A percentile compares a stretch with the other conserved stretches of the same genome.
These are phyloP conservation scores for Nothoprocta perdicaria DNA, from an alignment of 2,113 vertebrate genomes.

Conservation along the genomic window DNA sequence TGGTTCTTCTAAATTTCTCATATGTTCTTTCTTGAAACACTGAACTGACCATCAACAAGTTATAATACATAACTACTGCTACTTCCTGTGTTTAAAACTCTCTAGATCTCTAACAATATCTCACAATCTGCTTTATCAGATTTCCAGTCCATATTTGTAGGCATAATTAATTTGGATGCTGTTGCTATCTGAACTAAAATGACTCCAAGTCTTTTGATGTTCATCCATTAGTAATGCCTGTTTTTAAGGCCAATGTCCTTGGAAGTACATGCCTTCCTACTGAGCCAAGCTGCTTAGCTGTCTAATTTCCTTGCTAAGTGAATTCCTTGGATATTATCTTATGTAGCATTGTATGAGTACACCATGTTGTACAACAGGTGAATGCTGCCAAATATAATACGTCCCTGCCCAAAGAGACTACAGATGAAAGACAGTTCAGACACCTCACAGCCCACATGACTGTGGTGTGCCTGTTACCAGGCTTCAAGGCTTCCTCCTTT, in stretches of 20 bases:
- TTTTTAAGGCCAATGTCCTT: neutral
- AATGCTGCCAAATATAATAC: neutral
- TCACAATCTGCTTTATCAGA: neutral
- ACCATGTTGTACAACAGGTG: neutral
- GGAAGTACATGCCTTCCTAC: neutral
- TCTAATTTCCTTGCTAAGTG: neutral
- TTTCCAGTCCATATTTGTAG: neutral
- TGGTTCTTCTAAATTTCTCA: neutral
- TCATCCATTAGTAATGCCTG: neutral
- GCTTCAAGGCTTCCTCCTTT: neutral
- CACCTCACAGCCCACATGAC: neutral
- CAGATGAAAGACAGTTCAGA: neutral
- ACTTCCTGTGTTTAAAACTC: no score
- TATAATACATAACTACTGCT: neutral
- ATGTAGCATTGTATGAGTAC: neutral
- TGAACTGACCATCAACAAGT: neutral
- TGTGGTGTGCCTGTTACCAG: neutral
- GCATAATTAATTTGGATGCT: neutral
- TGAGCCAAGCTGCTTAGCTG: neutral
- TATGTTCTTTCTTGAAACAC: neutral
- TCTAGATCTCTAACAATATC: neutral
- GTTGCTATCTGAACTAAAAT: constrained; percentile 9
- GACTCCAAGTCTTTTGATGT: neutral
- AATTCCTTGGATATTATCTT: neutral
- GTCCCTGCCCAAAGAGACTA: neutral